Evolutionary conservation across 2,113 vertebrate species (phyloP), one percentile per base, ranked within the genome.

Genomic region (Craseonycteris thonglongyai): DNA sequence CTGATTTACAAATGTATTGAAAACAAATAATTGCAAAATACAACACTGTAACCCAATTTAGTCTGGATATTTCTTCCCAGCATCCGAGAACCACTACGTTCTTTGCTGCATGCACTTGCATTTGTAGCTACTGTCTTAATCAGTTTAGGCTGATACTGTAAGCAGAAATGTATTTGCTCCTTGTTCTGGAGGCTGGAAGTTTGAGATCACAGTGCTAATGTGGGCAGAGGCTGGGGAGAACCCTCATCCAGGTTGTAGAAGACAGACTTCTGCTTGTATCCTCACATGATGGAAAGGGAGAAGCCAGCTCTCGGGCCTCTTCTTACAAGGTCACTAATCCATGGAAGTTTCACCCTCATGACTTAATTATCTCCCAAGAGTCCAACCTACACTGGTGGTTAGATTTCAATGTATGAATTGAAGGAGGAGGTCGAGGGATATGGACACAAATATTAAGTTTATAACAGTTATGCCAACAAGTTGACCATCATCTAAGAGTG

Each of bases 401-500:
- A 76, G n/a, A 83, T 42, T 59, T 76, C 38, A 72, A 16, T 6
- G 28, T 47, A 47, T 6, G 30, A 56, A 65, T 86, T 51, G 47
- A 12, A 47, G 40, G 0, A n/a, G 7, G 35, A 10, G 51, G 5
- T n/a, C n/a, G n/a, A n/a, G n/a, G n/a, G n/a, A n/a, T n/a, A 0
- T 0, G 1, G 11, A 28, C 21, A 45, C 38, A 74, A n/a, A 51
- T 9, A 51, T 42, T 80, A 11, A 51, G 54, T 80, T 18, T 9
- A 3, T 35, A 54, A 38, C 2, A 35, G 22, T 33, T 40, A 13
- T 14, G 1, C 22, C 26, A 45, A 3, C 15, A 30, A 47, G 14
- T 56, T 45, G 8, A 33, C 12, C 26, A 74, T 7, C 26, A 13
- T 51, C 26, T 24, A 24, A 79, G 4, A 69, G 1, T 69, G 26